Conservation (phyloP, 2,797 vertebrate genomes). For the Helicolenus hilgendorfi region DNA sequence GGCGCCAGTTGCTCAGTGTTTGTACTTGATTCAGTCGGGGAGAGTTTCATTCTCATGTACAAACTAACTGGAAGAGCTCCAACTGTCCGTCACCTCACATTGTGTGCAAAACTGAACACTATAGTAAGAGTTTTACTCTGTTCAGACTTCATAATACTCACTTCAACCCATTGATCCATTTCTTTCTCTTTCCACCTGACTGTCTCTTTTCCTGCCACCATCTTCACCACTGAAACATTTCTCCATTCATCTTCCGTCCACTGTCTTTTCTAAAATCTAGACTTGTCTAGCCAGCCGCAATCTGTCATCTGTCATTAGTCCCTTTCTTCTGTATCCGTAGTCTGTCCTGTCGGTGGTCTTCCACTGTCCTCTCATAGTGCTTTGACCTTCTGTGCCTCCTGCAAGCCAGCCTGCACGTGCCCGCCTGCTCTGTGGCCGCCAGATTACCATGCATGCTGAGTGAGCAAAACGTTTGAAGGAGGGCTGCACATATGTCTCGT, state of each 20-base stretch:
- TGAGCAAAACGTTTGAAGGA: constrained; percentile 21
- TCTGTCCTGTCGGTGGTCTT: constrained; percentile 15
- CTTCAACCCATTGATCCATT: background rate
- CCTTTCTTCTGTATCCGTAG: background rate
- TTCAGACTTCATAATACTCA: background rate
- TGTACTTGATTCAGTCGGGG: background rate
- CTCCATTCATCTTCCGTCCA: background rate
- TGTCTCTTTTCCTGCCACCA: background rate
- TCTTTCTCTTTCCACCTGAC: background rate
- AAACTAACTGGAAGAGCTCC: background rate
- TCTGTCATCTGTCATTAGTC: background rate
- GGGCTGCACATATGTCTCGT: constrained; percentile 28
- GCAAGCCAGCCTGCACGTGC: constrained; percentile 15
- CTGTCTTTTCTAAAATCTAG: background rate
- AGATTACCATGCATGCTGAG: constrained; percentile 33
- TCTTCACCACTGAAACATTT: background rate
- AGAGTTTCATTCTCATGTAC: background rate
- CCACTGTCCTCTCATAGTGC: background rate
- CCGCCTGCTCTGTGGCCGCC: constrained; percentile 18
- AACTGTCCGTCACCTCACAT: background rate
- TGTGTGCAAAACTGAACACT: background rate
- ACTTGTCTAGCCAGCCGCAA: background rate
- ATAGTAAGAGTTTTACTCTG: background rate
- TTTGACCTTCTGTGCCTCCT: constrained; percentile 61
- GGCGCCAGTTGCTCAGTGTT: background rate